A percentile compares a stretch with the other conserved stretches of the same genome.
Evolutionary conservation across 2,797 vertebrate genomes (phyloP).

Genomic region (Pelobates cultripes): DNA sequence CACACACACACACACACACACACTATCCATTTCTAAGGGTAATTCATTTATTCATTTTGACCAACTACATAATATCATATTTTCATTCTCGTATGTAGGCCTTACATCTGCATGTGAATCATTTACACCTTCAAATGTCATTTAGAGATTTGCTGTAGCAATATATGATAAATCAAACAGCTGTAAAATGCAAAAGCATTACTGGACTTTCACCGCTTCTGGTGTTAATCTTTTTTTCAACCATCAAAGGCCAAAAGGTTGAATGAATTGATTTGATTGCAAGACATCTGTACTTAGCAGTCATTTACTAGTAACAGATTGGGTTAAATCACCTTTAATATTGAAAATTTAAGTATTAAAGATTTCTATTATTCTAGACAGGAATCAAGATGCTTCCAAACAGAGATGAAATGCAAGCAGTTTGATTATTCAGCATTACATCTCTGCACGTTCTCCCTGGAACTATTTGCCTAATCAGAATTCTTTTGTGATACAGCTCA

Average conservation of each 20-base stretch:
- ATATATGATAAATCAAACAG: neutral
- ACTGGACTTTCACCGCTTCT: neutral
- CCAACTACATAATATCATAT: no score
- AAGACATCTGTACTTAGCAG: neutral
- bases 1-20: no score
- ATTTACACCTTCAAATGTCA: no score
- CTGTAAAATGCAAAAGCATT: neutral
- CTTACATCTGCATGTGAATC: no score
- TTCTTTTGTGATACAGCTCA: constrained; percentile 48
- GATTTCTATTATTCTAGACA: constrained; percentile 25
- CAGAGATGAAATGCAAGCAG: constrained; percentile 37
- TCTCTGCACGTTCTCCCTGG: constrained; percentile 19
- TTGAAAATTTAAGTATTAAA: neutral
- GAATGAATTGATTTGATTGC: constrained; percentile 1
- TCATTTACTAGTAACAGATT: neutral
- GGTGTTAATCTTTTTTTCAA: neutral
- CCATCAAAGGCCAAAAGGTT: neutral
- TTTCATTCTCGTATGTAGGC: no score
- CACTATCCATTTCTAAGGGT: no score
- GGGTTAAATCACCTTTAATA: constrained; percentile 27
- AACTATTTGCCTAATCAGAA: constrained; percentile 53
- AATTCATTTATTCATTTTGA: no score
- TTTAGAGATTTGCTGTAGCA: neutral
- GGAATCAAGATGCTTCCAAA: constrained; percentile 43
- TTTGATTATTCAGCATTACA: constrained; percentile 51